Conservation (phyloP, 2,113 vertebrate species). For the Psilopsiagon aurifrons region DNA sequence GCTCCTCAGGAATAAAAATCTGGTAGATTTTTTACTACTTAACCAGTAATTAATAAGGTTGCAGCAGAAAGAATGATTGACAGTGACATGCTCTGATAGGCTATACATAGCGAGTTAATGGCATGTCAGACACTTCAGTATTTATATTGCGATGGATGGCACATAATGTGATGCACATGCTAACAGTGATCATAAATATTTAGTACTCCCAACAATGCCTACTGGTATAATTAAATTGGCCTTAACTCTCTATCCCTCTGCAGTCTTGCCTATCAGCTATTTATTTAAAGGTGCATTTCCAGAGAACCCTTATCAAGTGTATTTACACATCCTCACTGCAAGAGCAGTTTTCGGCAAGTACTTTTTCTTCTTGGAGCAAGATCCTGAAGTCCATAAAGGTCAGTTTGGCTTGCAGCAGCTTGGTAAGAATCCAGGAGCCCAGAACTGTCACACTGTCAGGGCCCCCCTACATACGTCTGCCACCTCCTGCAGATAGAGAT, state of each 20-base stretch:
- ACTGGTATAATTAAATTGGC: conserved; percentile 56
- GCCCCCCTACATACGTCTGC: too few species aligned
- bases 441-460: fast-evolving
- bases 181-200: conserved; percentile 71
- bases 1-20: not conserved
- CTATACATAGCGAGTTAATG: conserved; percentile 65
- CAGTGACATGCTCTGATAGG: conserved; percentile 47
- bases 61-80: conserved; percentile 27
- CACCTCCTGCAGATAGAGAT: not conserved
- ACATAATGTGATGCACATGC: conserved; percentile 57
- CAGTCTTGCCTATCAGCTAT: conserved; percentile 29
- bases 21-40: not conserved
- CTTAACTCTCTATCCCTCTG: conserved; percentile 31
- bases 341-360: not conserved
- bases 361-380: not conserved
- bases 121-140: conserved; percentile 39
- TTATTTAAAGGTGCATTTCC: not conserved
- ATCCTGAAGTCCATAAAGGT: not conserved
- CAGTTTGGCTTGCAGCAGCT: not conserved
- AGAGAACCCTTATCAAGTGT: not conserved
- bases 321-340: not conserved
- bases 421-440: not conserved
- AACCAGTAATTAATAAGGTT: conserved; percentile 62
- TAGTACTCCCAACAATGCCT: conserved; percentile 48
- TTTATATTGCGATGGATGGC: conserved; percentile 72